Evolutionary conservation across 2,888 invertebrate genomes (phyloP).

Genomic region (Bursaphelenchus okinawaensis): DNA sequence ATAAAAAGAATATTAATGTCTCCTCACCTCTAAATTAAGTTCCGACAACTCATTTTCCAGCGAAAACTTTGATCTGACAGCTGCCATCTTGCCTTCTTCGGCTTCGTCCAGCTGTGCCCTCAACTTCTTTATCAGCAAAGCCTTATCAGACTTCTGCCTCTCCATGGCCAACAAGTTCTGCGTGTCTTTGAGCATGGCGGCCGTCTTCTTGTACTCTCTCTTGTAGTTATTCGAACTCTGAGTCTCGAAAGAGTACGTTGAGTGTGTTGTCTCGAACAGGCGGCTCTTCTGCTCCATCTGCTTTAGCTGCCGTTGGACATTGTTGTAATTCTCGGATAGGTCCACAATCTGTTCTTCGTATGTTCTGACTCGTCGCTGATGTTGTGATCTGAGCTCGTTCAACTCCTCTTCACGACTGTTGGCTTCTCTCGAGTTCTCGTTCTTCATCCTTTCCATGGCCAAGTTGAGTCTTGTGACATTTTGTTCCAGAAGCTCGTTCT

Average conservation of each 20-base stretch:
- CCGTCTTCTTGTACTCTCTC: slow-evolving; percentile 34
- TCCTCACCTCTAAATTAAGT: slow-evolving; percentile 58
- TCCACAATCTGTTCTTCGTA: slow-evolving; percentile 65
- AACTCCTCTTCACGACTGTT: slow-evolving; percentile 68
- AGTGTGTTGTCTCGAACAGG: slow-evolving; percentile 29
- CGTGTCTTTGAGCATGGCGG: slow-evolving; percentile 37
- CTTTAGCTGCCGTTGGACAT: slow-evolving; percentile 79
- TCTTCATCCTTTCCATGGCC: slow-evolving; percentile 19
- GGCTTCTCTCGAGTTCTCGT: slow-evolving; percentile 66
- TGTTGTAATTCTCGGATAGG: slow-evolving; percentile 83
- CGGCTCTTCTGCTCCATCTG: slow-evolving; percentile 66
- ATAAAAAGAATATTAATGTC: too few relatives aligned
- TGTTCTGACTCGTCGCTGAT: slow-evolving; percentile 29
- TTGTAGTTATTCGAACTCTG: slow-evolving; percentile 22
- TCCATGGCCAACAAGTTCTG: slow-evolving; percentile 38
- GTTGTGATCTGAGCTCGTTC: slow-evolving; percentile 25
- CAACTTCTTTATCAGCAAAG: slow-evolving; percentile 35
- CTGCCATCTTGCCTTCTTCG: slow-evolving; percentile 67
- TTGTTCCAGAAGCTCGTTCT: slow-evolving; percentile 81
- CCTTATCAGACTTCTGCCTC: slow-evolving; percentile 30
- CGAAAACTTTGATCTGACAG: slow-evolving; percentile 77
- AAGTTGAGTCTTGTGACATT: slow-evolving; percentile 70
- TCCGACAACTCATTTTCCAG: slow-evolving; percentile 82
- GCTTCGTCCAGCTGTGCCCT: slow-evolving; percentile 75
- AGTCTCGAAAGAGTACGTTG: slow-evolving; percentile 17